Base-by-base conservation (phyloP, 92 coral and sea anemone genomes). In the Zoanthus sansibaricus region DNA sequence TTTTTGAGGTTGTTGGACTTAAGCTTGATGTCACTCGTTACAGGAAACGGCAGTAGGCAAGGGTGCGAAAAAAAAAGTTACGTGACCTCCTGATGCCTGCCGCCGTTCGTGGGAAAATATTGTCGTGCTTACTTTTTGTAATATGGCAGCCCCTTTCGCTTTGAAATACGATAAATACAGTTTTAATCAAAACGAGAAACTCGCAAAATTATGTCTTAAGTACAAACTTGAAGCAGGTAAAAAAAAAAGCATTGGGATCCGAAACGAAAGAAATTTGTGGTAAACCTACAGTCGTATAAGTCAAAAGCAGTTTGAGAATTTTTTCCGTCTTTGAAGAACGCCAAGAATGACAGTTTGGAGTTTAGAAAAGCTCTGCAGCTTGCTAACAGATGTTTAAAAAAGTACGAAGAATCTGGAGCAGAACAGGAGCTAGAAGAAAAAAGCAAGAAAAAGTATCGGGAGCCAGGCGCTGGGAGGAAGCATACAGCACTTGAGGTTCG, bases 381-480 rank as follows among this genome's bases (percentile, higher is more conserved):
- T 37, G 42, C 42, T 37, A 67, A 67, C 72, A 68, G 72, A 68
- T 68, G 44, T 68, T 10, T 68, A 17, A 20, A 68, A 68, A 68
- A 68, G 72, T 68, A 68, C 30, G 32, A 15, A 30, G 46, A 47
- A n/a, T 17, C 72, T 12, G 70, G 15, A 32, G 86, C 86, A 25
- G 75, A 72, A 30, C 56, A 73, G 46, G 55, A 64, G 87, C 58
- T 31, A 83, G 42, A 37, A 37, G 79, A 49, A 49, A 71, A 84
- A 84, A 64, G 66, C 68, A 48, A 70, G 66, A 46, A 37, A 84
- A 75, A 69, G 74, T 46, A 75, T 75, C 61, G 79, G 79, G 46
- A 75, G 25, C 51, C 88, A 49, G 79, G 45, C 45, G 83, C 33
- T 52, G 75, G 83, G 67, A 85, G 88, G 69, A 72, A 51, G 72